Evolutionary conservation across 2,888 invertebrate species (phyloP), one percentile per base, ranked within the genome.

Genomic region (Spialia ferax): DNA sequence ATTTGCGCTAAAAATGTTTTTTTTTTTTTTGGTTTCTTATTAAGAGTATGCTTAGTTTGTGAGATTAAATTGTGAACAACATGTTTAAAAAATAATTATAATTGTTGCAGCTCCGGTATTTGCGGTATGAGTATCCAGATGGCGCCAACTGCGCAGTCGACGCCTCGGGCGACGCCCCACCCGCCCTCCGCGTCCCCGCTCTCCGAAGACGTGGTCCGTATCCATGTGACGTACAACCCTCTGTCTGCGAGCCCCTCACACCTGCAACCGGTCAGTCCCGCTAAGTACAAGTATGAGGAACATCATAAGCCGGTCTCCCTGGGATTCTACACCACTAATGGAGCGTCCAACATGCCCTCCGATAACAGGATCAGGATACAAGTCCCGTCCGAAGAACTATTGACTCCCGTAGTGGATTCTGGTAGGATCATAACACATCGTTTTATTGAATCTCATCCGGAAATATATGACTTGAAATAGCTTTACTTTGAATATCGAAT

Each of bases 351-450:
- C 60, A 77, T 88, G 7, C 80, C 88, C 10, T 95, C 96, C 64
- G 95, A 96, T 65, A 97, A 97, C 85, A 95, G 95, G 80, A 97
- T 97, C 75, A 94, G 96, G 70, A 97, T 97, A 71, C 95, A 95
- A 78, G 96, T 97, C 55, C 96, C 95, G 62, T 95, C 95, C 0
- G 96, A 96, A 76, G 96, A 96, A 79, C 93, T 96, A 42, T 93
- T 96, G 20, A 95, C 95, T 7, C 95, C 95, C 0, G 89, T 95
- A 15, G 95, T 95, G 1, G 95, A 95, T 76, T 94, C 95, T 35
- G 95, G 95, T 1, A 93, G 94, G 68, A 91, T 92, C 7, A 91
- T 92, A 56, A 82, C 88, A 3, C 89, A 84, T 68, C 85, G 86
- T 20, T 91, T 87, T 64, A 81, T 89, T 45, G 89, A 92, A 81